phyloP scores from a whole-genome alignment of 2,888 invertebrate genomes.

The Blastobasis lacticolella region DNA sequence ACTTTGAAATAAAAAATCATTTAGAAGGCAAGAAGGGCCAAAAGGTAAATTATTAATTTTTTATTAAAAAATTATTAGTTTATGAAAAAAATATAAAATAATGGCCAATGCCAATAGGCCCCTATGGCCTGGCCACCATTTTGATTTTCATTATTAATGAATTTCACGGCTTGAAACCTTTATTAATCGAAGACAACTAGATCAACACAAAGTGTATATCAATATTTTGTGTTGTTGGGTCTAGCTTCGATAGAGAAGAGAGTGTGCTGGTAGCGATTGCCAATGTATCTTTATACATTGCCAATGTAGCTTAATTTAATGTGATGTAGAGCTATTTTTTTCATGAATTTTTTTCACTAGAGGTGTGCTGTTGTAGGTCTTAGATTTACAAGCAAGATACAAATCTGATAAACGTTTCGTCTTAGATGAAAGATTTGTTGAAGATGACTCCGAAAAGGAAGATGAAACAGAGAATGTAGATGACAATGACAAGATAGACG shows the following conservation, averaged over 20 bases:
- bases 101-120: no score
- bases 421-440: slow-evolving; percentile 82
- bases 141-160: no score
- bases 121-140: no score
- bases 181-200: no score
- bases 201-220: slow-evolving; percentile 1
- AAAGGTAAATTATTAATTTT: slow-evolving; percentile 58
- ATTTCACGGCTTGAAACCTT: no score
- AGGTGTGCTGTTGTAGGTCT: slow-evolving; percentile 54
- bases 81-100: no score
- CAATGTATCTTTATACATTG: no score
- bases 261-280: no score
- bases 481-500: slow-evolving; percentile 49
- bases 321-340: neutral
- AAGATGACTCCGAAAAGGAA: slow-evolving; percentile 51
- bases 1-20: slow-evolving; percentile 78
- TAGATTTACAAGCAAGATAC: slow-evolving; percentile 81
- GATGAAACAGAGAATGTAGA: slow-evolving; percentile 22
- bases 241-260: no score
- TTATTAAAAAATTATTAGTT: neutral
- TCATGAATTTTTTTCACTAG: no score
- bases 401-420: slow-evolving; percentile 85
- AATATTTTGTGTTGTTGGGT: neutral
- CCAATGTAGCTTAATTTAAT: no score
- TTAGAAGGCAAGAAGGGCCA: slow-evolving; percentile 78